Evolutionary conservation across 37 sponge, comb jelly and placozoan species (phyloP).

Genomic region (Haliclona indistincta): DNA sequence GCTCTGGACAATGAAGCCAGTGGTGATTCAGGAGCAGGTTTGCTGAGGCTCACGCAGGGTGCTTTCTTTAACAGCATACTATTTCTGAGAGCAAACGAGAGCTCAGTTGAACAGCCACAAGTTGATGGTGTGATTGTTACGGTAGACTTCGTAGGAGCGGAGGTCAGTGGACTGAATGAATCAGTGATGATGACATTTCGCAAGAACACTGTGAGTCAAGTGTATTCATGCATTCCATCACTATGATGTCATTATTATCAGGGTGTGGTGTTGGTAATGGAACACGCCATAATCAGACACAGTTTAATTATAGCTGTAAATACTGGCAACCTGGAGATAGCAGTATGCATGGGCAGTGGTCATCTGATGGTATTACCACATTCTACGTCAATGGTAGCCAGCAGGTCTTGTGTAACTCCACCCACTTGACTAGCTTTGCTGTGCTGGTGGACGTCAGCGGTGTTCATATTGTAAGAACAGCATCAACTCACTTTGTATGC

Average conservation of each 20-base stretch:
- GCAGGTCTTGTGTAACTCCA: conserved; percentile 17
- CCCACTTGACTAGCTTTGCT: conserved; percentile 32
- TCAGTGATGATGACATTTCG: not conserved
- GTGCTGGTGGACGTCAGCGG: conserved; percentile 1
- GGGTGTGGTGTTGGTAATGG: too few species aligned
- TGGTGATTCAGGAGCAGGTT: too few species aligned
- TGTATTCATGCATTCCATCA: too few species aligned
- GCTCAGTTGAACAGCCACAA: not conserved
- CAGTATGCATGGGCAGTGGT: too few species aligned
- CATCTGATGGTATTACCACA: conserved; percentile 29
- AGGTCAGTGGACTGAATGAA: not conserved
- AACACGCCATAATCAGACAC: too few species aligned
- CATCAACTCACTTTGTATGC: not conserved
- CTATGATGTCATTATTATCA: too few species aligned
- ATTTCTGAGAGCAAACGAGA: not conserved
- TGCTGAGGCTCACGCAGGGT: not conserved
- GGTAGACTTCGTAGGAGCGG: not conserved
- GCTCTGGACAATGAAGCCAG: too few species aligned
- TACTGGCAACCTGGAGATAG: too few species aligned
- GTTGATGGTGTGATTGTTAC: not conserved
- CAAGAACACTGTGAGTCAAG: not conserved
- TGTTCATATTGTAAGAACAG: not conserved
- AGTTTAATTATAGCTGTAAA: too few species aligned
- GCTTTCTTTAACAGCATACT: not conserved
- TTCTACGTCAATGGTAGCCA: not conserved